phyloP scores from a whole-genome alignment of 1,140 invertebrate genomes.

The Drosophila sp. region DNA sequence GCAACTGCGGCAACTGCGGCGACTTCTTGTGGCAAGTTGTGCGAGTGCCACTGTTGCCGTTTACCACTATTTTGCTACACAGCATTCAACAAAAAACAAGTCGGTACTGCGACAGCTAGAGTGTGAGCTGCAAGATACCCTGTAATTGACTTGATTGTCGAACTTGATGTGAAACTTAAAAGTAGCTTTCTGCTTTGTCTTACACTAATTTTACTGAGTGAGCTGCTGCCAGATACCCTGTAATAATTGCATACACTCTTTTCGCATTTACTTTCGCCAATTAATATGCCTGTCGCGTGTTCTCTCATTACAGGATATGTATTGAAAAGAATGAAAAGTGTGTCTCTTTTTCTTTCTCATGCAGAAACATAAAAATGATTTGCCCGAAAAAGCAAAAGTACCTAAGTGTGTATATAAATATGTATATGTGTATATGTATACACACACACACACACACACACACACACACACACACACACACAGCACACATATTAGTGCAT shows the following conservation, averaged over 20 bases:
- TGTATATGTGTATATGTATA: not conserved
- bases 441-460: constrained; percentile 15
- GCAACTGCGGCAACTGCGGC: not conserved
- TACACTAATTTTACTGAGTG: too few species aligned
- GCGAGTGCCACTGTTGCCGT: constrained; percentile 59
- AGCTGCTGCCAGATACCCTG: too few species aligned
- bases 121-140: not conserved
- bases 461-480: constrained; percentile 23
- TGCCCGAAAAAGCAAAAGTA: constrained; percentile 56
- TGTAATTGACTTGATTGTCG: not conserved
- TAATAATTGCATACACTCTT: not conserved
- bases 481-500: constrained; percentile 57
- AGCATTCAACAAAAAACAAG: constrained; percentile 14
- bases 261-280: not conserved
- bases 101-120: not conserved
- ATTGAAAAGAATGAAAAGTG: constrained; percentile 64
- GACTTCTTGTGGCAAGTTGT: constrained; percentile 53
- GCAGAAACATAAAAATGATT: constrained; percentile 73
- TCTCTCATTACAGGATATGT: constrained; percentile 5
- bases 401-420: constrained; percentile 5
- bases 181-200: not conserved
- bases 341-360: constrained; percentile 58
- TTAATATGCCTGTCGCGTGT: not conserved
- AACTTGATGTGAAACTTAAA: not conserved
- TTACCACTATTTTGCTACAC: constrained; percentile 68